Evolutionary conservation across 2,888 invertebrate species (phyloP), one percentile per base, ranked within the genome.

Genomic region (Agapetus fuscipes): DNA sequence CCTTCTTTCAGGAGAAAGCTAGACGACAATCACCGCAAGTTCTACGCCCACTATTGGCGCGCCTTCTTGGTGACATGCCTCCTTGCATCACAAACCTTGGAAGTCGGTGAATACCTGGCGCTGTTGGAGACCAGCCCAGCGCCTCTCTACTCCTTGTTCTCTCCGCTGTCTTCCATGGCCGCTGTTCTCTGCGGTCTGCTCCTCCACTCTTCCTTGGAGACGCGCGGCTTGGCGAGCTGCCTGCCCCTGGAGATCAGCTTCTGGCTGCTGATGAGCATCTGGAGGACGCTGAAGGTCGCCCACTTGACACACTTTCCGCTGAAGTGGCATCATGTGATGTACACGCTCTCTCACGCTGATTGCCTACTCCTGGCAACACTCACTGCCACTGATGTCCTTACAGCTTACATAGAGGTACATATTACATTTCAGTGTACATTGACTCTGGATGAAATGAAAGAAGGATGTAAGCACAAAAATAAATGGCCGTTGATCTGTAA

Each of bases 161-260:
- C 53, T 3, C 51, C 55, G 31, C 39, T 49, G 16, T 35, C 51
- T n/a, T 50, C 51, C 1, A 37, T 54, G 3, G 10, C 53, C 9
- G 50, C 54, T n/a, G 39, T 54, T 6, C 3, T 54, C 10, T 48
- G 51, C 6, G 60, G 57, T 41, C 53, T 59, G 49, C 48, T 51
- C 28, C 43, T 56, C 28, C 56, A 58, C 45, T 52, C 53, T 12
- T 49, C 46, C 26, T 51, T 53, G 10, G 58, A 58, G 34, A 48
- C 47, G 17, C 49, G 49, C 14, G 50, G 51, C 14, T 51, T 34
- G 27, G 48, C 4, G 51, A 52, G 1, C 39, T 53, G 14, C 45
- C 46, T 7, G 42, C 48, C 17, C 35, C 52, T 9, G 52, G 50
- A 10, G 50, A 52, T 32, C 46, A 51, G 29, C 51, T 56, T 37